These are phyloP conservation scores for Euzophera pinguis DNA, from an alignment of 2,888 invertebrate genomes.

Conservation along the genomic window DNA sequence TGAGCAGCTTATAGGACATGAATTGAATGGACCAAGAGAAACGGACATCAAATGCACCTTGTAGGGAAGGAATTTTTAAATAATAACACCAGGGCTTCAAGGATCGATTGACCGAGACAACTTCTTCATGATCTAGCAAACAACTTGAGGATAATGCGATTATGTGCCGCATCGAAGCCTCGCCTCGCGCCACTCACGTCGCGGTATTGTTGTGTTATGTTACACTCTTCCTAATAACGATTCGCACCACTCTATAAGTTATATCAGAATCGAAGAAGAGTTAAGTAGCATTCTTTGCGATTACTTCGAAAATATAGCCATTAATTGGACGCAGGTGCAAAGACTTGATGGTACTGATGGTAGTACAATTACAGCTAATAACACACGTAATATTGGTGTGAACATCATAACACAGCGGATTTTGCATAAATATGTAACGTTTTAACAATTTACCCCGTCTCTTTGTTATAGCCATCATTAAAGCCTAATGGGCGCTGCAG, in stretches of 20 bases:
- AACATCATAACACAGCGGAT: conserved; percentile 5
- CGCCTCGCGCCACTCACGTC: conserved; percentile 14
- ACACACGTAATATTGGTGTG: conserved; percentile 4
- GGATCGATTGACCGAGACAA: too few relatives aligned
- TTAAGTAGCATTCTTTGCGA: not conserved
- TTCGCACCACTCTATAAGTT: not conserved
- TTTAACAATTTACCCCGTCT: conserved; percentile 4
- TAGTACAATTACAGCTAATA: conserved; percentile 1
- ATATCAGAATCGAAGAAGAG: not conserved
- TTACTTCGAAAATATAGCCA: not conserved
- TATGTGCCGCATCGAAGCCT: conserved; percentile 14
- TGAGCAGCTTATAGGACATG: too few relatives aligned
- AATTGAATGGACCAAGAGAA: too few relatives aligned
- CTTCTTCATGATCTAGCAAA: too few relatives aligned
- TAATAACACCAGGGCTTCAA: too few relatives aligned
- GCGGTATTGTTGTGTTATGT: not conserved
- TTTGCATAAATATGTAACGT: conserved; percentile 9
- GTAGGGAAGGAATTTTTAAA: too few relatives aligned
- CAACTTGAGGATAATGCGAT: too few relatives aligned
- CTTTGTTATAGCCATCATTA: conserved; percentile 19
- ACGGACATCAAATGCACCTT: too few relatives aligned
- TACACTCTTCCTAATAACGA: conserved; percentile 16
- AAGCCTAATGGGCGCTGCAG: conserved; percentile 25
- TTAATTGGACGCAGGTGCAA: conserved; percentile 3
- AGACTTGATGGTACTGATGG: not conserved